Evolutionary conservation across 37 sponge, comb jelly and placozoan genomes (phyloP), one percentile per base, ranked within the genome.

Genomic region (Amphimedon queenslandica): DNA sequence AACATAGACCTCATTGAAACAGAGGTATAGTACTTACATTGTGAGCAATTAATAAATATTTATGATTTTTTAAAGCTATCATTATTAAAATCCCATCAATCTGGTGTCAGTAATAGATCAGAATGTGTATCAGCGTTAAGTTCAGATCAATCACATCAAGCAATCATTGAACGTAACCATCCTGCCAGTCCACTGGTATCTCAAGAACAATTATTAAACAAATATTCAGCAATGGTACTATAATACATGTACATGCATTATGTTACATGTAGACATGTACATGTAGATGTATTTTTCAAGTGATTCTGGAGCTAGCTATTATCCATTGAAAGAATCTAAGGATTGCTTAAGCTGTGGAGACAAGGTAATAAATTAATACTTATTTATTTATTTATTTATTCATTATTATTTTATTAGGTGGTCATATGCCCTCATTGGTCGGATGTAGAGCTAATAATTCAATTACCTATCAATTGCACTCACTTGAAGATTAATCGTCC

Each of bases 151-250:
- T 40, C 77, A 28, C 40, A 83, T 38, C 32, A 10, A 25, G 77
- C 77, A 18, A 64, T 89, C 21, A 73, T 66, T 3, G 39, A 68
- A 53, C 72, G 76, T 30, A 4, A 43, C 32, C 85, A 89, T 57
- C 85, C 85, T 3, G 58, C 37, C 72, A 84, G 80, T 33, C 90
- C 90, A 18, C 77, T 89, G 32, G 51, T 83, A 24, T 55, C 86
- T 27, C 90, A 89, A 69, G 73, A 76, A 33, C 89, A 88, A 41
- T 34, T 66, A 23, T 21, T 79, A 47, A 88, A 72, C 73, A 88
- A 88, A 53, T 88, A 83, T 69, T 74, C 89, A 16, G 65, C 60
- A 35, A 82, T 88, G 80, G 89, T 88, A 42, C 67, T 47, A 18
- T 18, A 18, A 47, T 13, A 47, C 8, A 47, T 47, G 8, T 18